Evolutionary conservation across 2,797 vertebrate species (phyloP).

Genomic region (Pteropus rufus): DNA sequence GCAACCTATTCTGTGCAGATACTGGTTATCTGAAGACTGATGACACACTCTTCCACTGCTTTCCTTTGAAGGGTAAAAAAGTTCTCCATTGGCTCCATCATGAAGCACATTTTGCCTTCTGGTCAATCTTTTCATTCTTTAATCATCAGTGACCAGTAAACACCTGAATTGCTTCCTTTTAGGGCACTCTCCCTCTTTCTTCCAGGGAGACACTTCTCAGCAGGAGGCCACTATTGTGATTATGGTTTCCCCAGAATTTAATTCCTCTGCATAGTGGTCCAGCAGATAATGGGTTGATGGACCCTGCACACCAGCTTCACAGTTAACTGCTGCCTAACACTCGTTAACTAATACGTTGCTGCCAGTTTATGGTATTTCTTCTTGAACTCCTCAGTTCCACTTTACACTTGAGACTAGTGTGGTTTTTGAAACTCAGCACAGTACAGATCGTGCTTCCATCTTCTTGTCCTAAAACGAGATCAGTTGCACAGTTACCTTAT

Average conservation of each 20-base stretch:
- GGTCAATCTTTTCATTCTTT: neutral
- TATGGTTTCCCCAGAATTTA: neutral
- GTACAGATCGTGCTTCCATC: neutral
- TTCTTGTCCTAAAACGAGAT: neutral
- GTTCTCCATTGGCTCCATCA: conserved; percentile 92
- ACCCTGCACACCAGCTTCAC: neutral
- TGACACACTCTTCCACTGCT: conserved; percentile 90
- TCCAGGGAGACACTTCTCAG: neutral
- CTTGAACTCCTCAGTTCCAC: neutral
- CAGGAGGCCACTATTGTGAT: neutral
- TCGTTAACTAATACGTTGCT: neutral
- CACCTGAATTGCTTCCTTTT: neutral
- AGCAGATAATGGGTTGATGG: neutral
- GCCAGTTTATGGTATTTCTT: neutral
- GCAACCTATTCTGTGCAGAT: conserved; percentile 93
- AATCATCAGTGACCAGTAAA: neutral
- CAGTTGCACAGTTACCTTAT: neutral
- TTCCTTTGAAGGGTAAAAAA: conserved; percentile 92
- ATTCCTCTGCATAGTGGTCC: neutral
- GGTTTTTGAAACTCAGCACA: neutral
- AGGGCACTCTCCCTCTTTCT: neutral
- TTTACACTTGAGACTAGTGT: neutral
- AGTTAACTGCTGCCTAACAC: neutral
- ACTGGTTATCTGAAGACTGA: conserved; percentile 93
- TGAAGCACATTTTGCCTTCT: conserved; percentile 80